Conservation (phyloP, 2,888 invertebrate species). For the Listrodromus nycthemerus region DNA sequence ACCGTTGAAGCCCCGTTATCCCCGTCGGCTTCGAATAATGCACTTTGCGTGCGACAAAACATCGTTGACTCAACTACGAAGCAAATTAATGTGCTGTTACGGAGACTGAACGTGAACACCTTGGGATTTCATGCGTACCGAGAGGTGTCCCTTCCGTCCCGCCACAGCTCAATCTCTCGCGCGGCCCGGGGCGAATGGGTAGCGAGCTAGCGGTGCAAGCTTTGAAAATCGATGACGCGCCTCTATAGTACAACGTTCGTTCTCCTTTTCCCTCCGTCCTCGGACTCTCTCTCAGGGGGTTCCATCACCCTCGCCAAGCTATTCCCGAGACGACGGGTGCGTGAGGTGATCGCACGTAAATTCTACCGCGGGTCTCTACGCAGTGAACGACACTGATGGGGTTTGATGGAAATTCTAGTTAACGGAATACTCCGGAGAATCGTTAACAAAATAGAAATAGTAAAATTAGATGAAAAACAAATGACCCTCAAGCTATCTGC, state of each 20-base stretch:
- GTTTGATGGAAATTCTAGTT: neutral
- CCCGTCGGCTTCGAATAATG: neutral
- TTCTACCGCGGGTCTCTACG: neutral
- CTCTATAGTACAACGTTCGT: conserved; percentile 36
- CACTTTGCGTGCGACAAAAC: conserved; percentile 11
- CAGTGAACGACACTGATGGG: neutral
- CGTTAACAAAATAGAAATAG: neutral
- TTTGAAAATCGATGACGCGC: conserved; percentile 67
- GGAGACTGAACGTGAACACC: conserved; percentile 29
- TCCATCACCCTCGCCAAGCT: conserved; percentile 19
- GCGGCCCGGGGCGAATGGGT: conserved; percentile 62
- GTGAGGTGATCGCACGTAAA: conserved; percentile 27
- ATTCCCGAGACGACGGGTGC: conserved; percentile 58
- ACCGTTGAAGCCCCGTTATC: neutral
- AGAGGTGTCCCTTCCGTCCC: conserved; percentile 28
- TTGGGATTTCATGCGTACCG: conserved; percentile 32
- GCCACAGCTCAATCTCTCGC: conserved; percentile 18
- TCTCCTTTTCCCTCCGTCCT: conserved; percentile 38
- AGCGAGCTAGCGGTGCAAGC: conserved; percentile 49
- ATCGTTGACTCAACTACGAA: conserved; percentile 17
- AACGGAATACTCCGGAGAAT: neutral
- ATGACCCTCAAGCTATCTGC: no score
- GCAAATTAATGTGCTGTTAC: conserved; percentile 11
- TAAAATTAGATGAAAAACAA: neutral
- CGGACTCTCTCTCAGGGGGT: conserved; percentile 26